phyloP scores from a whole-genome alignment of 2,113 vertebrate species.

The Turdus rufiventris region DNA sequence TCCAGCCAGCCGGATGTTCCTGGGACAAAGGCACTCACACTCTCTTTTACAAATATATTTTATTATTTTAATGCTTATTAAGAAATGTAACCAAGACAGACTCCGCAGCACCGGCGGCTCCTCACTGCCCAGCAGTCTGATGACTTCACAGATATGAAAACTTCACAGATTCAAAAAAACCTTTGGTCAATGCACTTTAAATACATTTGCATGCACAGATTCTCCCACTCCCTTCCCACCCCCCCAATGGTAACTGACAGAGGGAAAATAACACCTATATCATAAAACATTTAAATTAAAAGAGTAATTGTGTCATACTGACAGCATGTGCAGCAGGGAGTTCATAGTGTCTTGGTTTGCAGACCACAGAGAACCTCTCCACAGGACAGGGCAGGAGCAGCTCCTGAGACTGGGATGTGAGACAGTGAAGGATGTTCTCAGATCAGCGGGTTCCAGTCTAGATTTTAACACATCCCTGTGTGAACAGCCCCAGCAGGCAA shows the following conservation, averaged over 20 bases:
- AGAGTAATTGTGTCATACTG: conserved; percentile 29
- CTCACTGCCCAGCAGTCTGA: conserved; percentile 65
- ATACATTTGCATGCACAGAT: conserved; percentile 51
- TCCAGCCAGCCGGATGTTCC: neutral
- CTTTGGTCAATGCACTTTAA: conserved; percentile 57
- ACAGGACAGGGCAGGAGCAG: neutral
- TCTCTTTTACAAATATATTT: conserved; percentile 63
- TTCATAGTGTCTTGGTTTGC: conserved; percentile 14
- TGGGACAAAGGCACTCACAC: conserved; percentile 19
- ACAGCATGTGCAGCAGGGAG: neutral
- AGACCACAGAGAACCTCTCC: neutral
- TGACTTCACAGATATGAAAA: conserved; percentile 64
- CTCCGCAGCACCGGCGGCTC: conserved; percentile 56
- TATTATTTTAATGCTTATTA: conserved; percentile 67
- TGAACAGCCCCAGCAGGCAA: neutral
- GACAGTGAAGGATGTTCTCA: neutral
- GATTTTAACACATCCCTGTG: neutral
- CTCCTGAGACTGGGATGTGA: neutral
- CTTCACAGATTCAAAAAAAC: conserved; percentile 57
- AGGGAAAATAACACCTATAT: conserved; percentile 53
- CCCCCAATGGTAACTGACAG: neutral
- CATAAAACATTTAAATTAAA: conserved; percentile 59
- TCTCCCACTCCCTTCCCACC: neutral
- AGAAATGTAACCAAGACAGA: conserved; percentile 67
- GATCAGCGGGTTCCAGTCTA: neutral